A percentile compares a stretch with the other conserved stretches of the same genome.
Evolutionary conservation across 2,888 invertebrate species (phyloP).

Genomic region (Sthenelais limicola): DNA sequence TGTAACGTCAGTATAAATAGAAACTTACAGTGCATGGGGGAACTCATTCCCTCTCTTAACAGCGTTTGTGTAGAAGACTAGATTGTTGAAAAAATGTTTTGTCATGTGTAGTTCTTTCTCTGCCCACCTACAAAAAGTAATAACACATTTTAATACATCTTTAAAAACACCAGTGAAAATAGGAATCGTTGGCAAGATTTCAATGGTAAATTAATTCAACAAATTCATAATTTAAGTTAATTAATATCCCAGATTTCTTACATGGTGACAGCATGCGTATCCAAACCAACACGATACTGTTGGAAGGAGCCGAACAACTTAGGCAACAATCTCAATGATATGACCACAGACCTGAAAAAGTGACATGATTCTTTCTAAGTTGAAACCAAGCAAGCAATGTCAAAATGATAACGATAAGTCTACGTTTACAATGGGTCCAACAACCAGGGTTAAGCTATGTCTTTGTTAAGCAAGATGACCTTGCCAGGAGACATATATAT

Average conservation of each 20-base stretch:
- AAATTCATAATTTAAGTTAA: too few relatives aligned
- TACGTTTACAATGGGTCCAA: too few relatives aligned
- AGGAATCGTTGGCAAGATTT: neutral
- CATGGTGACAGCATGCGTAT: conserved; percentile 89
- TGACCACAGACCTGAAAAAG: conserved; percentile 85
- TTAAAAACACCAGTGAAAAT: conserved; percentile 2
- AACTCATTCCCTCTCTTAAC: conserved; percentile 41
- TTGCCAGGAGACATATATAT: too few relatives aligned
- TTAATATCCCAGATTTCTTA: too few relatives aligned
- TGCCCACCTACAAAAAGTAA: conserved; percentile 81
- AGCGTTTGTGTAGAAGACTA: conserved; percentile 79
- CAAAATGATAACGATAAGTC: too few relatives aligned
- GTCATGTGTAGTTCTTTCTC: conserved; percentile 94
- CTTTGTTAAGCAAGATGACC: too few relatives aligned
- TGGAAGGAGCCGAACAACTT: conserved; percentile 92
- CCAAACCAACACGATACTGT: conserved; percentile 85
- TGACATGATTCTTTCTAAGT: too few relatives aligned
- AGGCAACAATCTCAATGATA: conserved; percentile 88
- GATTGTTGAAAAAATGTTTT: conserved; percentile 90
- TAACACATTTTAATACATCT: too few relatives aligned
- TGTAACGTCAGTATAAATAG: too few relatives aligned
- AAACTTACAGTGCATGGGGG: conserved; percentile 45
- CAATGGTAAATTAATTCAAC: conserved; percentile 1
- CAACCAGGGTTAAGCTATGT: too few relatives aligned
- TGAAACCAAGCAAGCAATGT: too few relatives aligned